Conservation (phyloP, 2,888 invertebrate genomes). For the Portevinia maculata region DNA sequence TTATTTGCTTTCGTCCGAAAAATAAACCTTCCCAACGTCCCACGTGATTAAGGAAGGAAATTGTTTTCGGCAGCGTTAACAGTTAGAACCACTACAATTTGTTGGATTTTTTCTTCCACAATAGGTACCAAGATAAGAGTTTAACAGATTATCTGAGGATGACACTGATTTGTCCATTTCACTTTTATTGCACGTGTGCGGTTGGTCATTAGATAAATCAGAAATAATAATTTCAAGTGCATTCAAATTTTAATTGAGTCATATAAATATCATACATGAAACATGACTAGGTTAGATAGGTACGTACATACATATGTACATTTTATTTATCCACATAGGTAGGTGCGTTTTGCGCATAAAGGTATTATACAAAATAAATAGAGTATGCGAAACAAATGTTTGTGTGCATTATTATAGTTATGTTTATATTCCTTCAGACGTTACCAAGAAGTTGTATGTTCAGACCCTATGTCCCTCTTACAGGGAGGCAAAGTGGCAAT, state of each 20-base stretch:
- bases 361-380: too few relatives aligned
- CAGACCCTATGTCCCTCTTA: too few relatives aligned
- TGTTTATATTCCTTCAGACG: too few relatives aligned
- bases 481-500: too few relatives aligned
- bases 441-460: too few relatives aligned
- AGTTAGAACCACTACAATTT: conserved; percentile 75
- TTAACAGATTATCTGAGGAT: conserved; percentile 39
- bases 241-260: not conserved
- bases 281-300: not conserved
- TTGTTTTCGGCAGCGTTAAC: conserved; percentile 77
- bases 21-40: conserved; percentile 66
- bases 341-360: not conserved
- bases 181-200: not conserved
- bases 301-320: too few relatives aligned
- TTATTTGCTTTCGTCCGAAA: conserved; percentile 11
- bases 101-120: conserved; percentile 32
- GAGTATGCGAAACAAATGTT: too few relatives aligned
- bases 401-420: too few relatives aligned
- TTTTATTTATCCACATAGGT: too few relatives aligned
- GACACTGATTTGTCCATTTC: conserved; percentile 24
- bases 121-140: conserved; percentile 37
- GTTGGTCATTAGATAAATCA: conserved; percentile 3
- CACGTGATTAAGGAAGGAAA: conserved; percentile 82
- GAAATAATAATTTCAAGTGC: not conserved
- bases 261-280: not conserved